Evolutionary conservation across 2,113 vertebrate genomes (phyloP).

Genomic region (Hiodon alosoides): DNA sequence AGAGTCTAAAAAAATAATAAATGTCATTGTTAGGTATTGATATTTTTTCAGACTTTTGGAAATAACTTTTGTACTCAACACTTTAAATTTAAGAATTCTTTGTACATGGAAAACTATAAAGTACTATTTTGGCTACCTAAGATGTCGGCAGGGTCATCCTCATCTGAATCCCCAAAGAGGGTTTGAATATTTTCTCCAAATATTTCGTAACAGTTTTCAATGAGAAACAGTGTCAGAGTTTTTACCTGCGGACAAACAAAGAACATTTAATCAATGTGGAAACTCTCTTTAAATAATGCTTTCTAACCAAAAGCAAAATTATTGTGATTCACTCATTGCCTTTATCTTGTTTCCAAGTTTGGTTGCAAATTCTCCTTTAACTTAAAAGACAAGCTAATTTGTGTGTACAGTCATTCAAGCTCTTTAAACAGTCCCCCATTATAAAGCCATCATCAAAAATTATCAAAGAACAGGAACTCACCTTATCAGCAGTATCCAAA

Average conservation of each 20-base stretch:
- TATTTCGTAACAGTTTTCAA: constrained; percentile 69
- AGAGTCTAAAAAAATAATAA: constrained; percentile 54
- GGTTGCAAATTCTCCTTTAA: too few relatives aligned
- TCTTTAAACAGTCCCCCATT: background rate
- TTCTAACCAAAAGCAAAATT: too few relatives aligned
- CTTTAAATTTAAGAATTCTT: too few relatives aligned
- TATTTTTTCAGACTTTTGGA: too few relatives aligned
- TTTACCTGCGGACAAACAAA: constrained; percentile 59
- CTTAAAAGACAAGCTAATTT: background rate
- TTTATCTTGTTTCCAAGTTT: too few relatives aligned
- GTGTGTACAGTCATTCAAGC: background rate
- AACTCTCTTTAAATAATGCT: background rate
- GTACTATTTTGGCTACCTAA: constrained; percentile 55
- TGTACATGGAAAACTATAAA: too few relatives aligned
- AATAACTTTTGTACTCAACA: too few relatives aligned
- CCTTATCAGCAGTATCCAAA: constrained; percentile 60
- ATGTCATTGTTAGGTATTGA: background rate
- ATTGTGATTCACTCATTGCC: background rate
- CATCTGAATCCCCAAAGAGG: constrained; percentile 40
- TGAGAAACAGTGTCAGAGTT: constrained; percentile 70
- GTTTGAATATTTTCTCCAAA: constrained; percentile 59
- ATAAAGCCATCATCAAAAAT: background rate
- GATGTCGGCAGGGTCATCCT: constrained; percentile 61
- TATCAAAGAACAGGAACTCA: constrained; percentile 29
- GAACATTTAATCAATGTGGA: background rate